Percentiles rank a stretch among this genome's conserved stretches.
These are phyloP conservation scores for Scolopax rusticola DNA, from an alignment of 2,797 vertebrate species.

Conservation along the genomic window DNA sequence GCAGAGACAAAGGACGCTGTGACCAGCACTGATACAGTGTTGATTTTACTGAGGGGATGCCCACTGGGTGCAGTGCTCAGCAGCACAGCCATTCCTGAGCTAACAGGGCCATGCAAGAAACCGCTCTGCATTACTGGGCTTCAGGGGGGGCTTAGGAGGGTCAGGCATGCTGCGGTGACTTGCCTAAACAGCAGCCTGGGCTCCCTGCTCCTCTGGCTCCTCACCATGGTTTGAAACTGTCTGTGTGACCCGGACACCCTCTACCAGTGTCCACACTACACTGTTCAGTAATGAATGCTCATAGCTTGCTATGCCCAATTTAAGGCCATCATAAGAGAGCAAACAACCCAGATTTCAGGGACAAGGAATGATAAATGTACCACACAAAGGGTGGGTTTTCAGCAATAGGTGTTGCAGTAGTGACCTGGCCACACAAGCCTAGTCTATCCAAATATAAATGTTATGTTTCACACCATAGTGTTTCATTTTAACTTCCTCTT, in stretches of 20 bases:
- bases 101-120: not conserved
- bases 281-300: not conserved
- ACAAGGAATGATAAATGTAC: not conserved
- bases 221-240: not conserved
- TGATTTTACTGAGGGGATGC: not conserved
- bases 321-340: not conserved
- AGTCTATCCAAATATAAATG: not conserved
- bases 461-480: not conserved
- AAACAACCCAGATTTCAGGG: not conserved
- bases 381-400: not conserved
- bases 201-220: not conserved
- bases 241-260: not conserved
- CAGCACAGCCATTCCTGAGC: not conserved
- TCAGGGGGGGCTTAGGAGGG: not conserved
- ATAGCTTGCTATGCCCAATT: not conserved
- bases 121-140: rapidly evolving
- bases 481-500: conserved; percentile 40
- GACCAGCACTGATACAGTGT: not conserved
- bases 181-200: not conserved
- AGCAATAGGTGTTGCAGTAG: not conserved
- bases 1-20: not conserved
- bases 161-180: not conserved
- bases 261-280: not conserved
- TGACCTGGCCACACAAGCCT: not conserved
- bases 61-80: not conserved